Evolutionary conservation across 2,888 invertebrate genomes (phyloP).

Genomic region (Protodeltote pygarga): DNA sequence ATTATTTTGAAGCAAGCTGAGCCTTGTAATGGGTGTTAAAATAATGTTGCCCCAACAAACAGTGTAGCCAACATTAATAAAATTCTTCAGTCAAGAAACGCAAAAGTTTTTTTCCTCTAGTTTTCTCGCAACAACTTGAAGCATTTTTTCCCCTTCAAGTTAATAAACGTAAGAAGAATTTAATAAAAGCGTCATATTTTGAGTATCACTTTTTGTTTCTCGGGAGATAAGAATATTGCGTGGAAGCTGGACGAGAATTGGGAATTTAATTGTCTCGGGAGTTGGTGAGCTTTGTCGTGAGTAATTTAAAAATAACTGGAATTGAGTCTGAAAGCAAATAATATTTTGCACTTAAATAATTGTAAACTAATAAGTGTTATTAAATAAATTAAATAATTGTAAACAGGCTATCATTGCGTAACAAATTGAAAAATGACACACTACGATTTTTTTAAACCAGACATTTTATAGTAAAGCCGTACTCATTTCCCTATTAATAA

Average conservation of each 20-base stretch:
- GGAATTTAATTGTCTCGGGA: slow-evolving; percentile 44
- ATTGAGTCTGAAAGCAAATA: no score
- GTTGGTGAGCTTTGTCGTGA: slow-evolving; percentile 14
- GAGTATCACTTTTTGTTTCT: slow-evolving; percentile 59
- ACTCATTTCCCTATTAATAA: no score
- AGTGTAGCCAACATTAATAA: slow-evolving; percentile 76
- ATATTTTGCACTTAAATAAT: no score
- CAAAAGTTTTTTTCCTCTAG: slow-evolving; percentile 72
- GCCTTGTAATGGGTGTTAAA: slow-evolving; percentile 60
- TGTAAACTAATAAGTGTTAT: no score
- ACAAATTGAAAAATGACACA: no score
- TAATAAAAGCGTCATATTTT: slow-evolving; percentile 82
- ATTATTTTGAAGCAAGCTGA: slow-evolving; percentile 45
- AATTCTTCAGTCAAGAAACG: slow-evolving; percentile 77
- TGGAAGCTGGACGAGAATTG: slow-evolving; percentile 37
- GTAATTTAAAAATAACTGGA: slow-evolving; percentile 6
- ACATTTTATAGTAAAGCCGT: no score
- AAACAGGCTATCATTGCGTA: no score
- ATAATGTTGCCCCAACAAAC: slow-evolving; percentile 68
- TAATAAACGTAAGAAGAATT: slow-evolving; percentile 81
- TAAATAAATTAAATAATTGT: no score
- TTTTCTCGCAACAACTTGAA: slow-evolving; percentile 66
- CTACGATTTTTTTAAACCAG: no score
- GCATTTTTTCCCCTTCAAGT: slow-evolving; percentile 70
- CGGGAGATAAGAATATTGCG: slow-evolving; percentile 50